Conservation (phyloP, 2,888 invertebrate genomes). For the Ornithoptera alexandrae region DNA sequence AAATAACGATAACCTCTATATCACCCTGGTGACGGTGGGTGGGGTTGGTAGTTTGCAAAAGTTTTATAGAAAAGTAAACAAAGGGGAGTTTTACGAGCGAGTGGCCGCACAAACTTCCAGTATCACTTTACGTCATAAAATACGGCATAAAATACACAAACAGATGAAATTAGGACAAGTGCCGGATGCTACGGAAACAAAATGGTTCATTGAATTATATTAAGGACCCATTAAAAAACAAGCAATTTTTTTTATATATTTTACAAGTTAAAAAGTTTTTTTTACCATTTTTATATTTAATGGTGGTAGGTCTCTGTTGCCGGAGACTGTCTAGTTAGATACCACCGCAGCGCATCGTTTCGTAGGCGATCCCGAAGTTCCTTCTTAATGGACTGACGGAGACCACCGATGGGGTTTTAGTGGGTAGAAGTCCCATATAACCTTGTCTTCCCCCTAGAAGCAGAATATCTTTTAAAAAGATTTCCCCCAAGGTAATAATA, state of each 20-base stretch:
- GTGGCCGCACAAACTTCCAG: constrained; percentile 12
- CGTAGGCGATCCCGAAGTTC: too few species aligned
- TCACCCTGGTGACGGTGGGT: neutral
- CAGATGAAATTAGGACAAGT: constrained; percentile 18
- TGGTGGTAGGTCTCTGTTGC: too few species aligned
- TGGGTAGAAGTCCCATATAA: too few species aligned
- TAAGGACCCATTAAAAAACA: constrained; percentile 20
- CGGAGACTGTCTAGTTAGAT: too few species aligned
- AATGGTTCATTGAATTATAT: constrained; percentile 13
- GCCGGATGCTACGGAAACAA: constrained; percentile 17
- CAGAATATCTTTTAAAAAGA: too few species aligned
- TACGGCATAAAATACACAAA: constrained; percentile 25
- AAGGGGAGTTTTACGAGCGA: constrained; percentile 10
- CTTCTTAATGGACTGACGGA: too few species aligned
- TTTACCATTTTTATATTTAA: neutral
- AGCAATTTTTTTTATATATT: neutral
- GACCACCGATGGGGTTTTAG: too few species aligned
- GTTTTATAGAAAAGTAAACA: constrained; percentile 16
- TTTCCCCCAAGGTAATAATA: too few species aligned
- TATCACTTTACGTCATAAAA: constrained; percentile 24
- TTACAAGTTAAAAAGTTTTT: neutral
- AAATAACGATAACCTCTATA: neutral
- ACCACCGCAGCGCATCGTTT: too few species aligned
- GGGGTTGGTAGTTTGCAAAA: constrained; percentile 7
- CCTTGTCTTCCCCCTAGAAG: too few species aligned